Evolutionary conservation across 2,113 vertebrate genomes (phyloP), one percentile per base, ranked within the genome.

Genomic region (Zosterops lateralis): DNA sequence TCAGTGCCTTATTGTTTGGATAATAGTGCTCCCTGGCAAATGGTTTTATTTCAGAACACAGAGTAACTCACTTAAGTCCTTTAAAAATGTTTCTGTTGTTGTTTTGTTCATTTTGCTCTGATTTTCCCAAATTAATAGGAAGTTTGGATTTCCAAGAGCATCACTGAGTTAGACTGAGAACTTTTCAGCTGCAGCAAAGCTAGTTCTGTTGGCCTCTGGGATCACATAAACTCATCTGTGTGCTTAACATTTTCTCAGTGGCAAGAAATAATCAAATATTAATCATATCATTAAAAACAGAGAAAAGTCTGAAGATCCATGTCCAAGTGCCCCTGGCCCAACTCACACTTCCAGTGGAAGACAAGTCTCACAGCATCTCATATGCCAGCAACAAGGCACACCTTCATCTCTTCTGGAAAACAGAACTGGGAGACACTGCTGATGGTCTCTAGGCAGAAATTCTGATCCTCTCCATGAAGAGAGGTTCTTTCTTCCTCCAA

Each of bases 361-460:
- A 31, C 0, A 0, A 25, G 28, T 19, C 9, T 65, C 1, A 4
- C 7, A 48, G 22, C 25, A 53, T 42, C 36, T 78, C 56, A 58
- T 28, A 4, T 44, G 24, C 9, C 34, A 74, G 24, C 14, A 73
- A 21, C 6, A 38, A 62, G 42, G 18, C 38, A 67, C 4, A 8
- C 14, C 14, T 76, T 66, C 47, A 38, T 9, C 16, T 72, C 0
- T 0, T 40, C 26, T 80, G 17, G 45, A 56, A 90, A 66, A 51
- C 0, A 0, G 8, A 48, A n/a, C 3, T 38, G 14, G 12, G 7
- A 50, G 32, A 45, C 16, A 7, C 6, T 54, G 22, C 8, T 2
- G 1, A 26, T 5, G 2, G 16, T 45, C 26, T 65, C 2, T 0
- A 54, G 6, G 47, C n/a, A 66, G 56, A 74, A 91, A 31, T 45